These are phyloP conservation scores for Ptilorrhoa leucosticta DNA, from an alignment of 2,113 vertebrate genomes.

Conservation along the genomic window DNA sequence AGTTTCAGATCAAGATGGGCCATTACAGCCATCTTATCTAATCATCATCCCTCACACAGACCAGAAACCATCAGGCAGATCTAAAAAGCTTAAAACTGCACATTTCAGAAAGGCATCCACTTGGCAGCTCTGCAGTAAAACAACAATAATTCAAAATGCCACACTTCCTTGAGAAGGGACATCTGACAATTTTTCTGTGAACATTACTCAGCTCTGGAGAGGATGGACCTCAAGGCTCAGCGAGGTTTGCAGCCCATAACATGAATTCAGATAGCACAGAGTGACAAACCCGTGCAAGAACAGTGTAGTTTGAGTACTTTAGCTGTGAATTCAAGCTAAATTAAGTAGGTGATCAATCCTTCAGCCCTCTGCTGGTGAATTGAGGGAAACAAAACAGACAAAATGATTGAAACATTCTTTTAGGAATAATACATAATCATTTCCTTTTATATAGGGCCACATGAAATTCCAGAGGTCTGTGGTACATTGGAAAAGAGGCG, in stretches of 20 bases:
- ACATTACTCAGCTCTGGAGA: background rate
- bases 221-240: background rate
- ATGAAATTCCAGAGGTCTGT: background rate
- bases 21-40: background rate
- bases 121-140: background rate
- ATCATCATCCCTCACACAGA: background rate
- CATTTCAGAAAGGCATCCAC: background rate
- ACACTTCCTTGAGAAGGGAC: background rate
- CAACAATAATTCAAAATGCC: background rate
- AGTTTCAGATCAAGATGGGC: background rate
- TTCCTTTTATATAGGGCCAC: background rate
- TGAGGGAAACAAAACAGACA: background rate
- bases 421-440: background rate
- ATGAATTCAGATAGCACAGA: background rate
- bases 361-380: background rate
- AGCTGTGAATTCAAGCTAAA: background rate
- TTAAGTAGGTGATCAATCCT: background rate
- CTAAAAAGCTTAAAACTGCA: background rate
- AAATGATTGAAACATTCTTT: background rate
- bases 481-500: background rate
- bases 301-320: background rate
- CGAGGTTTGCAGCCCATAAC: background rate
- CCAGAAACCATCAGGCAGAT: background rate
- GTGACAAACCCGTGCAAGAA: background rate
- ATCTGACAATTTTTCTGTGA: background rate